A percentile compares a stretch with the other conserved stretches of the same genome.
Conservation (phyloP, 2,797 vertebrate species). For the Sphenopsis melanotis region DNA sequence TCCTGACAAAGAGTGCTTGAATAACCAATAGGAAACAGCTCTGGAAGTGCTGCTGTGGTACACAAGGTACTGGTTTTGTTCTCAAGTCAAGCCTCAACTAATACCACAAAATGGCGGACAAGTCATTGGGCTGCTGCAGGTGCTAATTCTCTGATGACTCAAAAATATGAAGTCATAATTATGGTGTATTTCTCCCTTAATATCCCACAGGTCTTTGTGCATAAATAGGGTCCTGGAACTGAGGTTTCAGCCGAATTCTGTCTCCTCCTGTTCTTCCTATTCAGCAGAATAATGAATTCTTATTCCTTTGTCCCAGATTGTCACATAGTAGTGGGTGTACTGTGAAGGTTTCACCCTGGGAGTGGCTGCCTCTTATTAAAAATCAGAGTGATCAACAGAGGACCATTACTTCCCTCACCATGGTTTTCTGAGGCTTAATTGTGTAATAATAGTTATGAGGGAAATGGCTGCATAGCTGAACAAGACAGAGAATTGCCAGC, state of each 20-base stretch:
- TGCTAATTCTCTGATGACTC: constrained; percentile 5
- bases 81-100: neutral
- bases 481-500: neutral
- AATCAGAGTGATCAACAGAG: neutral
- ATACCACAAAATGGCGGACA: neutral
- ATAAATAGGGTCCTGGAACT: neutral
- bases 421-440: neutral
- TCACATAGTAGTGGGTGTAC: neutral
- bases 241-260: neutral
- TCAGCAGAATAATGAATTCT: neutral
- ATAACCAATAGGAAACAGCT: neutral
- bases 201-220: neutral
- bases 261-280: neutral
- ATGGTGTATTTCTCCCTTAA: neutral
- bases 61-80: neutral
- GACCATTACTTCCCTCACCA: neutral
- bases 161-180: constrained; percentile 5
- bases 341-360: neutral
- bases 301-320: neutral
- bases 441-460: neutral
- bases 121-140: neutral
- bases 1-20: neutral
- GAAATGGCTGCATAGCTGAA: neutral
- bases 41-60: neutral
- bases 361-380: neutral